Evolutionary conservation across 2,888 invertebrate genomes (phyloP), one percentile per base, ranked within the genome.

Genomic region (Sarcophaga caerulescens): DNA sequence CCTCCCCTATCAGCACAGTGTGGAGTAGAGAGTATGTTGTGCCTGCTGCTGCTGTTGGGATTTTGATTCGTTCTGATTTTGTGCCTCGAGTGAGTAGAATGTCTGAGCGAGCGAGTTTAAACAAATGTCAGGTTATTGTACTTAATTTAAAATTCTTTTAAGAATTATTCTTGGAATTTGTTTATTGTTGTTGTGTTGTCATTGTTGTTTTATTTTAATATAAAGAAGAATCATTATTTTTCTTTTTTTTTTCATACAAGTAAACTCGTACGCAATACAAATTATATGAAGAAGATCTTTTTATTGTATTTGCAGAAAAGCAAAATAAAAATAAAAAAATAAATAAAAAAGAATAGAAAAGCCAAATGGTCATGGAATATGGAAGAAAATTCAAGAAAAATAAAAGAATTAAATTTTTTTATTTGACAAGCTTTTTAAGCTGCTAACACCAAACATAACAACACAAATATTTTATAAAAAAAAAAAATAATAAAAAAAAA

Each of bases 91-190:
- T 21, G 68, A 78, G 35, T 59, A 79, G 35, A 23, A 68, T 68
- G 35, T 35, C 35, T 35, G 35, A 35, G 35, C 35, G 35, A 35
- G 19, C 44, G 35, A 19, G 25, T 62, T 11, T 45, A 57, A 59
- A 4, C 35, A 44, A 11, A 57, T 59, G 23, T 62, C 81, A 85
- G 85, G 85, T 85, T 85, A 81, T 81, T 85, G 85, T 81, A 77
- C 85, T 85, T 75, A 70, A 85, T 85, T 78, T 85, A 60, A 81
- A 85, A 81, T 85, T 81, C 74, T 85, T 78, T 81, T 59, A 79
- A 69, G 65, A 74, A 74, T 21, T 69, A 70, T 84, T 84, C 79
- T 79, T 79, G 73, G 78, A 78, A 83, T 78, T 59, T 74, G 68
- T 23, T 35, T 76, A 81, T 76, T 81, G 14, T 81, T 76, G 63